A percentile compares a stretch with the other conserved stretches of the same genome.
Conservation (phyloP, 2,113 vertebrate genomes). For the Carollia perspicillata region DNA sequence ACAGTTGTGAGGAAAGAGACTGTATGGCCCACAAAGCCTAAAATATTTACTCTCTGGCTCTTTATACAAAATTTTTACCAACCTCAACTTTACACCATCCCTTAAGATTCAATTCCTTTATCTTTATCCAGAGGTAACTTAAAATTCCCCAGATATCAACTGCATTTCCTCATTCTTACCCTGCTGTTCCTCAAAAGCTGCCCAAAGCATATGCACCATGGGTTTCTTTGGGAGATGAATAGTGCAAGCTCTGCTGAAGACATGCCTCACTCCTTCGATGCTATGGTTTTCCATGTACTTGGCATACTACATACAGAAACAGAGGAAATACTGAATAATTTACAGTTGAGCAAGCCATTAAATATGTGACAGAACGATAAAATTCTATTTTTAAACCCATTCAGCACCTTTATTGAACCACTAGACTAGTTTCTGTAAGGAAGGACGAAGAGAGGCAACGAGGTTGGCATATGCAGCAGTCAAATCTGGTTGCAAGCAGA, state of each 20-base stretch:
- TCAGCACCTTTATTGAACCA: conserved; percentile 99
- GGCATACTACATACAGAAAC: conserved; percentile 94
- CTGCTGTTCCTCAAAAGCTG: conserved; percentile 98
- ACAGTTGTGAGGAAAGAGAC: neutral
- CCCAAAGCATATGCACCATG: conserved; percentile 95
- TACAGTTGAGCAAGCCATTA: conserved; percentile 83
- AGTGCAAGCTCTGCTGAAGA: conserved; percentile 96
- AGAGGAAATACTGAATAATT: conserved; percentile 80
- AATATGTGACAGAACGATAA: conserved; percentile 98
- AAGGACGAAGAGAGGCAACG: conserved; percentile 99
- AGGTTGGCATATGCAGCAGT: conserved; percentile 99
- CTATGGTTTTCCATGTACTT: conserved; percentile 99
- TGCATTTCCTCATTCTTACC: conserved; percentile 83
- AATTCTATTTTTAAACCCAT: conserved; percentile 99
- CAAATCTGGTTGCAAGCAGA: conserved; percentile 99
- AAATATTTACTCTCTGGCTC: neutral
- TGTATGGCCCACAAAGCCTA: neutral
- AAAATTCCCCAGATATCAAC: conserved; percentile 11
- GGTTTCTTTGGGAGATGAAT: conserved; percentile 97
- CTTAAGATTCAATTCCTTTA: neutral
- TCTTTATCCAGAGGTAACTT: neutral
- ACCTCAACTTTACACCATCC: neutral
- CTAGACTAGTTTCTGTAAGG: conserved; percentile 99
- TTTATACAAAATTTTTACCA: neutral
- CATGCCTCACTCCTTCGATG: conserved; percentile 94